Evolutionary conservation across 2,113 vertebrate species (phyloP), one percentile per base, ranked within the genome.

Genomic region (Sylvietta virens): DNA sequence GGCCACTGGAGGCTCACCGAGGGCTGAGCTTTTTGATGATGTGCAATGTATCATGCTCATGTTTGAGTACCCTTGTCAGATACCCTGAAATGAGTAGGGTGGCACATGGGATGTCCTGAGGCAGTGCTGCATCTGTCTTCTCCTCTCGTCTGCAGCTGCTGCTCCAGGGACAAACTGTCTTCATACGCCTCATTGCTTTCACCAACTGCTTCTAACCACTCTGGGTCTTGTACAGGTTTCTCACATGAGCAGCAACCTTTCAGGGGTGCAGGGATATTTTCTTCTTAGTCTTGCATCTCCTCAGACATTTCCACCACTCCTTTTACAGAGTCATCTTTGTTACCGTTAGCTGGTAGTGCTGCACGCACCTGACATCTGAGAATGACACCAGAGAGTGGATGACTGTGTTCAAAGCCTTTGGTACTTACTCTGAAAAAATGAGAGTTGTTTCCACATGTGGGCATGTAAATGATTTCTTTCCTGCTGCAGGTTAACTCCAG

Each of bases 1-100:
- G 31, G 56, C 40, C 11, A 1, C 31, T 11, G 56, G 37, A 44
- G n/a, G 17, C 26, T 86, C 0, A 0, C 19, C 0, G 1, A 60
- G 53, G 22, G 37, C 11, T 6, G 9, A 74, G 44, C 51, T 51
- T 81, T 60, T 39, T 35, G 57, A 4, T 50, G 45, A 7, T 45
- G 5, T 7, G 24, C 53, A 45, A 40, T 11, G 19, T 40, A 1
- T 64, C 31, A 9, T 30, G 40, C 18, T 22, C 0, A 0, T 35
- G 39, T 83, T 45, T 39, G 53, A 65, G 66, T 65, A 13, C 11
- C 33, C 14, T 56, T 78, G 60, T 84, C 27, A 58, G 61, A 31
- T 66, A 42, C 24, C 30, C 47, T 24, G 48, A 62, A 79, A 74
- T 2, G 2, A 85, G 30, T 7, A 26, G 56, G 4, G n/a, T n/a